These are phyloP conservation scores for Littorina saxatilis DNA, from an alignment of 1,140 invertebrate genomes.

Conservation along the genomic window DNA sequence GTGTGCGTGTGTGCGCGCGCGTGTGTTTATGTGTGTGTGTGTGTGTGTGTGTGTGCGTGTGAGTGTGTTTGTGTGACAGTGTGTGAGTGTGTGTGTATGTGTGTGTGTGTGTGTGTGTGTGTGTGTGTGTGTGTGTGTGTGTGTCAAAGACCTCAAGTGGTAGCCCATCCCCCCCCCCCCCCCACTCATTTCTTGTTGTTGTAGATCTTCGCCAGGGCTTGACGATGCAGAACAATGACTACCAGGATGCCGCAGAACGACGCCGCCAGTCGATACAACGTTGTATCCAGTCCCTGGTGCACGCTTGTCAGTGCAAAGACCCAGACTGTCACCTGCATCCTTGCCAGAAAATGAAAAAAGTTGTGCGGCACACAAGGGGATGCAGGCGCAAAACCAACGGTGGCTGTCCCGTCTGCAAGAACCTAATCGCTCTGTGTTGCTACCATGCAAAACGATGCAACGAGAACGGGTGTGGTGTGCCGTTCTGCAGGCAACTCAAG, in stretches of 20 bases:
- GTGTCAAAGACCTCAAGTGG: constrained; percentile 96
- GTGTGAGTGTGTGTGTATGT: too few species aligned
- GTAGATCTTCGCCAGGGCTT: constrained; percentile 89
- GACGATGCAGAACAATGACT: constrained; percentile 77
- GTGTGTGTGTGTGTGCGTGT: too few species aligned
- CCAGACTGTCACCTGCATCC: constrained; percentile 97
- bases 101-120: too few species aligned
- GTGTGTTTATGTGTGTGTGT: too few species aligned
- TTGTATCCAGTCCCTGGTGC: constrained; percentile 97
- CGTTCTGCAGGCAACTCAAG: constrained; percentile 98
- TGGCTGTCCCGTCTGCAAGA: constrained; percentile 98
- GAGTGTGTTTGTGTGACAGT: too few species aligned
- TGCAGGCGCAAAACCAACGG: constrained; percentile 98
- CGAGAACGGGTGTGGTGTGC: constrained; percentile 94
- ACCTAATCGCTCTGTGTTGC: constrained; percentile 97
- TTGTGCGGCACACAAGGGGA: constrained; percentile 94
- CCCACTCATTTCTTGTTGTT: constrained; percentile 95
- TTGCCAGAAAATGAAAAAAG: constrained; percentile 99
- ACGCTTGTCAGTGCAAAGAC: constrained; percentile 96
- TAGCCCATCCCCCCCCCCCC: constrained; percentile 97
- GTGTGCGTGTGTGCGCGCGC: too few species aligned
- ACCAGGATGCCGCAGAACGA: constrained; percentile 85
- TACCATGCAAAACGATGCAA: constrained; percentile 99
- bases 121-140: too few species aligned
- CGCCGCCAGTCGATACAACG: constrained; percentile 95